Conservation (phyloP, 2,113 vertebrate genomes). For the Solea solea region DNA sequence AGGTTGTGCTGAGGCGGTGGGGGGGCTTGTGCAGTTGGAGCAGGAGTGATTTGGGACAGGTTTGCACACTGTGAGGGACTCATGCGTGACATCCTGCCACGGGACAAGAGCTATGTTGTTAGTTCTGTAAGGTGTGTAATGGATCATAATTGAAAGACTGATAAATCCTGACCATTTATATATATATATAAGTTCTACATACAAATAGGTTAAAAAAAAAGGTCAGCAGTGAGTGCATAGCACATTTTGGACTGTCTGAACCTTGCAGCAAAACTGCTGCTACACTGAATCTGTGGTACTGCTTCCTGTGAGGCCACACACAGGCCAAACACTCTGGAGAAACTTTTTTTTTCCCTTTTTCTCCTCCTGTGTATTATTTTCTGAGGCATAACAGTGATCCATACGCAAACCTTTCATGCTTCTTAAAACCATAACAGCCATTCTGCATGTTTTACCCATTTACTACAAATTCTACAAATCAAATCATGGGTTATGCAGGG, state of each 20-base stretch:
- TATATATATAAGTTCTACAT: background rate
- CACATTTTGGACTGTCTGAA: slow-evolving; percentile 19
- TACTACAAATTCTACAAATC: slow-evolving; percentile 7
- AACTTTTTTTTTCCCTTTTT: slow-evolving; percentile 5
- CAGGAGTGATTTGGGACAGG: slow-evolving; percentile 36
- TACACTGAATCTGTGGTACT: slow-evolving; percentile 28
- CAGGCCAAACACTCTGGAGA: slow-evolving; percentile 28
- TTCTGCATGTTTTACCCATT: slow-evolving; percentile 7
- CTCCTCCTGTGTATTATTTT: slow-evolving; percentile 18
- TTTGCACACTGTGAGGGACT: slow-evolving; percentile 25
- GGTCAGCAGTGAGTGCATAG: background rate
- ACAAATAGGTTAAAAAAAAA: background rate
- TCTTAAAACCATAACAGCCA: background rate
- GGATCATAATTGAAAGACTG: background rate
- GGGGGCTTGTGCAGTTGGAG: slow-evolving; percentile 37
- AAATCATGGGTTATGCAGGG: background rate
- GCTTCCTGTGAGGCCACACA: slow-evolving; percentile 33
- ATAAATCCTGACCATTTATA: background rate
- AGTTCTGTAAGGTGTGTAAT: background rate
- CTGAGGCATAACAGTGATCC: slow-evolving; percentile 5
- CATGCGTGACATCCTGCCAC: slow-evolving; percentile 7
- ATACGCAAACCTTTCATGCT: background rate
- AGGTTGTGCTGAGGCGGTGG: slow-evolving; percentile 38
- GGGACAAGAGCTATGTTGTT: slow-evolving; percentile 5
- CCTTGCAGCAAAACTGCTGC: slow-evolving; percentile 9